Evolutionary conservation across 2,888 invertebrate genomes (phyloP), one percentile per base, ranked within the genome.

Genomic region (Pammene aurita): DNA sequence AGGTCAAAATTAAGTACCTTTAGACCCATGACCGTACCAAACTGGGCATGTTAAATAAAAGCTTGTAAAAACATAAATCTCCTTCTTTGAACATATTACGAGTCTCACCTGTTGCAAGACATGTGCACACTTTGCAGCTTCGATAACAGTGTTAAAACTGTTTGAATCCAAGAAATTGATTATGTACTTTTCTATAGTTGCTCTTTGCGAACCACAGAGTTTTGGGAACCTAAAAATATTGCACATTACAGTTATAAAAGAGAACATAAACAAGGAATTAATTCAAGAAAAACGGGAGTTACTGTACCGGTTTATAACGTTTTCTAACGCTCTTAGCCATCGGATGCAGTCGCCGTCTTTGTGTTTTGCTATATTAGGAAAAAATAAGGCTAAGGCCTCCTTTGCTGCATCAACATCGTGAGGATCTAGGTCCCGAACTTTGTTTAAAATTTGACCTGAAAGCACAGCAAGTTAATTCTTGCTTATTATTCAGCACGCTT

Each of bases 51-150:
- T 13, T 52, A n/a, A n/a, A n/a, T 26, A 26, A 26, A 26, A 2
- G 4, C n/a, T n/a, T n/a, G n/a, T n/a, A n/a, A n/a, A n/a, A n/a
- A n/a, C n/a, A n/a, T n/a, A n/a, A n/a, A n/a, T n/a, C n/a, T n/a
- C n/a, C n/a, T n/a, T n/a, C n/a, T n/a, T n/a, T n/a, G n/a, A n/a
- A 26, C 26, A 26, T 26, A 26, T 26, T 26, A 18, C 18, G 0
- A 18, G 14, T n/a, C 56, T 76, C 79, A 92, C 92, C 84, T 90
- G 92, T 72, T 90, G 92, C 26, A 92, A 76, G 0, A 80, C 80
- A 77, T 90, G 90, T 26, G 84, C 84, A 83, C 90, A 90, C 78
- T 89, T 91, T 50, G 90, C 92, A 69, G 90, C 89, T 73, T 81
- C 82, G 73, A 92, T 83, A 5, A 88, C 90, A 83, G 80, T 81